Base-by-base conservation (phyloP, 2,888 invertebrate species). In the Eilema caniola region DNA sequence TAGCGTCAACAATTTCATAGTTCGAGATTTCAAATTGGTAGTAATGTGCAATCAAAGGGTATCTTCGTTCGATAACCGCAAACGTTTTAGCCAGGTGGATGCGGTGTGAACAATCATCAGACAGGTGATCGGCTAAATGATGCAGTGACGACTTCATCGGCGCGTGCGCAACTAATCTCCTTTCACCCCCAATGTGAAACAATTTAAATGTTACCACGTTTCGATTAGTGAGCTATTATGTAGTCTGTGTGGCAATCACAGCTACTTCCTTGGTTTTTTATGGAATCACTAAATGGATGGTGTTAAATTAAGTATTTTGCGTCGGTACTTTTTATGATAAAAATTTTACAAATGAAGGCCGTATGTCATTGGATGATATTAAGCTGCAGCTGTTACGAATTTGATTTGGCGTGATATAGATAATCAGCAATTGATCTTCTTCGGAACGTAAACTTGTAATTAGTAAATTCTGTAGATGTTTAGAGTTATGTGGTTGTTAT, bases 101-200 rank as follows among this genome's bases (percentile, higher is more conserved):
- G 74, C 73, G 73, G 71, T 69, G 76, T 72, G 62, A 68, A 74
- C 73, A 79, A 78, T 81, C 78, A 78, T 78, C 67, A 68, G 78
- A 89, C 94, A 94, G 94, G 92, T 93, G 94, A 86, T 88, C 79
- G 82, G 78, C 71, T 81, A 80, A 82, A 86, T 76, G 81, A 72
- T 77, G 76, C 79, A 78, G 76, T 86, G 89, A 92, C 87, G 88
- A 87, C 93, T 92, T 87, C 87, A 90, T 91, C 83, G 89, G 84
- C 92, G 89, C 93, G 93, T 92, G 93, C 93, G 92, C 88, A 88
- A 83, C 93, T 81, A 92, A 93, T 93, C 82, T 82, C 83, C 81
- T 84, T 87, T 89, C 83, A 82, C 82, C 89, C 89, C 88, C 79
- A 83, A 81, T 87, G 82, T 83, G 83, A 79, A 84, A 81, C 82